Base-by-base conservation (phyloP, 2,888 invertebrate species). In the Drosophila melanocephala region DNA sequence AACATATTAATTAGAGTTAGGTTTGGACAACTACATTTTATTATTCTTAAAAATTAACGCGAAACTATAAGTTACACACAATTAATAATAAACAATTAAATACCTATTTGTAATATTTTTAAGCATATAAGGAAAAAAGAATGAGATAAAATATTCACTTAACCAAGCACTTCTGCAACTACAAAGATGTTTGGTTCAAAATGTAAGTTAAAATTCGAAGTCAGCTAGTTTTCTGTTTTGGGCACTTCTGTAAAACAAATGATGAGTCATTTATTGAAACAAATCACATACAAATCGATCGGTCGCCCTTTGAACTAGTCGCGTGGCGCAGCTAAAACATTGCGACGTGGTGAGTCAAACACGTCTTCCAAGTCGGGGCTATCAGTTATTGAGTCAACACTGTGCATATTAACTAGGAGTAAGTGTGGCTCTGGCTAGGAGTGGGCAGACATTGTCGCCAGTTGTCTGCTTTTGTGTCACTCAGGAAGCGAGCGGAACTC, bases 321-420 rank as follows among this genome's bases (percentile, higher is more conserved):
- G 86, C 88, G 72, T 85, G 86, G 77, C 75, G 60, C 50, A 56
- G 26, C 37, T 14, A 50, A 52, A 61, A 44, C 72, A 60, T 14
- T 26, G 79, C 72, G 63, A 75, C 83, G 61, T 71, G 84, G 73
- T 86, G 85, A 86, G 81, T 86, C 86, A 86, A 83, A 74, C 86
- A 86, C 86, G 88, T 83, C 74, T 61, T 50, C 51, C 56, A 12
- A 37, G 39, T 22, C 26, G 44, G 16, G 30, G 65, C 86, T 82
- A 86, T 88, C 82, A 74, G 77, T 60, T 59, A 28, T 57, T n/a
- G 57, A 57, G n/a, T 39, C n/a, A 74, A 60, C 74, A 68, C 62
- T 67, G 50, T 86, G 86, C 88, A 87, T 87, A 88, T 88, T 87
- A 87, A 87, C 84, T 78, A 87, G 86, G 52, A 44, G 37, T 65